A percentile compares a stretch with the other conserved stretches of the same genome.
phyloP scores from a whole-genome alignment of 1,140 invertebrate species.

The Heterodera carotae region DNA sequence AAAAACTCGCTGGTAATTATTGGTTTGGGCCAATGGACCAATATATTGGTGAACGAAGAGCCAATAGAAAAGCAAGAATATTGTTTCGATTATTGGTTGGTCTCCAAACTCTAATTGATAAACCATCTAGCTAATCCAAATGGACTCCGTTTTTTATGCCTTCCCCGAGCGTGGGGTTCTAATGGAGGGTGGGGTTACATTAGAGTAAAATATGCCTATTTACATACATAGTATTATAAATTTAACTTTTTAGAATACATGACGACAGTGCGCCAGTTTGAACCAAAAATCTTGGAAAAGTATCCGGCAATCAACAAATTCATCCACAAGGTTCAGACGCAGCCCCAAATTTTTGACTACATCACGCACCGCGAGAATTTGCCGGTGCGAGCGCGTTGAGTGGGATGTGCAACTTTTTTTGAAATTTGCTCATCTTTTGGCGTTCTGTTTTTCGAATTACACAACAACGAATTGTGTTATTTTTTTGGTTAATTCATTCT shows the following conservation, averaged over 20 bases:
- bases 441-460: not conserved
- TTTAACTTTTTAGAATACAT: slow-evolving; percentile 30
- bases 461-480: too few species aligned
- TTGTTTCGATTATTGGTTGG: too few species aligned
- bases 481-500: too few species aligned
- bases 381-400: slow-evolving; percentile 16
- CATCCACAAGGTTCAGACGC: slow-evolving; percentile 35
- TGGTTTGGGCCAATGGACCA: too few species aligned
- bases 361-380: slow-evolving; percentile 37
- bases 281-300: slow-evolving; percentile 38
- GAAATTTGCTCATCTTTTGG: not conserved
- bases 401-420: not conserved
- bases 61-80: too few species aligned
- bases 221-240: not conserved
- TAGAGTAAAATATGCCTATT: not conserved
- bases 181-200: too few species aligned
- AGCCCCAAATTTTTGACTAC: slow-evolving; percentile 39
- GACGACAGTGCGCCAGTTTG: slow-evolving; percentile 40
- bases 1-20: too few species aligned
- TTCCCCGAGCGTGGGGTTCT: too few species aligned
- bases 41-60: too few species aligned
- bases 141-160: too few species aligned
- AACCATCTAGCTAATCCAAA: too few species aligned
- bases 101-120: too few species aligned
- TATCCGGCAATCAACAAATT: slow-evolving; percentile 40